Evolutionary conservation across 1,140 invertebrate genomes (phyloP).

Genomic region (Gerris buenoi): DNA sequence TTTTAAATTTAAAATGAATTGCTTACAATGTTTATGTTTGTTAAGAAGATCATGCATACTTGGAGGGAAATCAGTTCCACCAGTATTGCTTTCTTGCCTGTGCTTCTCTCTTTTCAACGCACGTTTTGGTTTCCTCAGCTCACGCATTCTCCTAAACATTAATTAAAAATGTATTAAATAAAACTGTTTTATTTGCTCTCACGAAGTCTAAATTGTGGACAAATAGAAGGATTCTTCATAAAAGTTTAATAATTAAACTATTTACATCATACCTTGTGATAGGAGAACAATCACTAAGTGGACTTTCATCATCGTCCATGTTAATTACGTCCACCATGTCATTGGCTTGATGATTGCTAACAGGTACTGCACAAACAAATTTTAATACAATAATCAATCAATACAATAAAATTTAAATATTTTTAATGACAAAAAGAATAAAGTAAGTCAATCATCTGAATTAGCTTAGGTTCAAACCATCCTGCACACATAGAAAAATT

Average conservation of each 20-base stretch:
- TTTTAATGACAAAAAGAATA: too few species aligned
- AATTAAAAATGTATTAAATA: neutral
- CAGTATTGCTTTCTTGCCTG: slow-evolving; percentile 2
- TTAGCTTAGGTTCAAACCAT: too few species aligned
- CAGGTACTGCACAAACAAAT: neutral
- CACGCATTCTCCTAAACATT: slow-evolving; percentile 10
- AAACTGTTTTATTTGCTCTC: too few species aligned
- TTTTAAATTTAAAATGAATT: too few species aligned
- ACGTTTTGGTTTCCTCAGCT: slow-evolving; percentile 13
- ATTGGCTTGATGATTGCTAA: neutral
- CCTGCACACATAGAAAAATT: too few species aligned
- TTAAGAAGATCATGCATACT: slow-evolving; percentile 29
- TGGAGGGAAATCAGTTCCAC: slow-evolving; percentile 10
- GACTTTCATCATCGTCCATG: slow-evolving; percentile 14
- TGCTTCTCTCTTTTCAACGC: slow-evolving; percentile 14
- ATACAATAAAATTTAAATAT: too few species aligned
- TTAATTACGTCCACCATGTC: slow-evolving; percentile 5
- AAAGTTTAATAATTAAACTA: too few species aligned
- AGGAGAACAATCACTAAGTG: slow-evolving; percentile 16
- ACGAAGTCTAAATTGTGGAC: too few species aligned
- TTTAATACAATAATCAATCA: neutral
- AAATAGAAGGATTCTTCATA: too few species aligned
- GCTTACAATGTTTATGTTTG: slow-evolving; percentile 24
- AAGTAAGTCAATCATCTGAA: too few species aligned
- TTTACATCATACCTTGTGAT: slow-evolving; percentile 11